These are phyloP conservation scores for Dolichomitus sp. DNA, from an alignment of 2,888 invertebrate species.

Conservation along the genomic window DNA sequence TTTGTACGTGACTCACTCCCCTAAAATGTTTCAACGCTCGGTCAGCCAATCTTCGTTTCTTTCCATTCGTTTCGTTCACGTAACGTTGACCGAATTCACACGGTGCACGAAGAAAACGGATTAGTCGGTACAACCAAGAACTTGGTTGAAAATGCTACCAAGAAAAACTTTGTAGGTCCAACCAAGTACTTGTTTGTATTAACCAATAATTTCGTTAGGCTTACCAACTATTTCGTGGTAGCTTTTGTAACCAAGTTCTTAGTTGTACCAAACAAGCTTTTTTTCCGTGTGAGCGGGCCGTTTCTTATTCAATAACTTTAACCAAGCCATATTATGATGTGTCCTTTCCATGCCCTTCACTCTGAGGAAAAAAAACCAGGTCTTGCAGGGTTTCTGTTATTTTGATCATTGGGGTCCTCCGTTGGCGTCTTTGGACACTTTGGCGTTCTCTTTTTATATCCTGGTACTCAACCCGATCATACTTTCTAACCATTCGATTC, in stretches of 20 bases:
- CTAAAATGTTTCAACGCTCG: constrained; percentile 17
- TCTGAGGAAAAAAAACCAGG: neutral
- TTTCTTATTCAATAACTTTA: neutral
- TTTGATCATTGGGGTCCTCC: neutral
- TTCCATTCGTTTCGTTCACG: neutral
- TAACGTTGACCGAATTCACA: constrained; percentile 39
- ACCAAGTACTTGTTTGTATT: too few relatives aligned
- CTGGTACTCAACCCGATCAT: constrained; percentile 6
- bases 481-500: constrained; percentile 52
- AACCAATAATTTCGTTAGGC: too few relatives aligned
- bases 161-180: too few relatives aligned
- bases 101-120: neutral
- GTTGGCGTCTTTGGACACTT: constrained; percentile 22
- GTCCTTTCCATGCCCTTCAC: neutral
- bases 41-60: constrained; percentile 20
- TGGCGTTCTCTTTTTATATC: constrained; percentile 13
- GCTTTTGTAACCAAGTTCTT: too few relatives aligned
- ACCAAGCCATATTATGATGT: constrained; percentile 2
- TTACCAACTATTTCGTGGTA: neutral
- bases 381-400: neutral
- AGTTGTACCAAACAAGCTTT: too few relatives aligned
- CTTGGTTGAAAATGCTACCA: too few relatives aligned
- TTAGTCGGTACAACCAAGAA: too few relatives aligned
- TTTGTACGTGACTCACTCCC: constrained; percentile 43
- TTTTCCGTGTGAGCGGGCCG: neutral